phyloP scores from a whole-genome alignment of 2,113 vertebrate genomes.

The Helogale parvula region DNA sequence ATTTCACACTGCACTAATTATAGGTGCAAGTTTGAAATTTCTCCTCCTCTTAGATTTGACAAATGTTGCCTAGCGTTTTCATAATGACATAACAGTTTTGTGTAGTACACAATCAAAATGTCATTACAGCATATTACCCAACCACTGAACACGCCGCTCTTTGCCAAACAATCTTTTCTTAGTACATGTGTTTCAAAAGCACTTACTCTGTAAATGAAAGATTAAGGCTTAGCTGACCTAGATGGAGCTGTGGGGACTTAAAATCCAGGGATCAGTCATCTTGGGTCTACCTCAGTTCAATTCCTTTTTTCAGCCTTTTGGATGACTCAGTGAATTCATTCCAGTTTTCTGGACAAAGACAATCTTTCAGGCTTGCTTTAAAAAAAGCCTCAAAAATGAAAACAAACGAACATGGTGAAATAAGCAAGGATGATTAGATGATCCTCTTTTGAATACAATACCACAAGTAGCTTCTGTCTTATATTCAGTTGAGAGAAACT shows the following conservation, averaged over 20 bases:
- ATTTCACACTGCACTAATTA: constrained; percentile 74
- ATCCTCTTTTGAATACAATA: not conserved
- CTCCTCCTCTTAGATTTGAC: constrained; percentile 64
- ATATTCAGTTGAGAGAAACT: constrained; percentile 37
- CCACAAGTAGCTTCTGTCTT: not conserved
- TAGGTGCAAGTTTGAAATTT: constrained; percentile 67
- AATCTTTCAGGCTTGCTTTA: constrained; percentile 12
- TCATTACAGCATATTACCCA: constrained; percentile 59
- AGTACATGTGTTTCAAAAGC: constrained; percentile 69
- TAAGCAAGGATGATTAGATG: not conserved
- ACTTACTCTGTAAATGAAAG: constrained; percentile 74
- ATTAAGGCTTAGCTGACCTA: constrained; percentile 70
- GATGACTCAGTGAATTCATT: constrained; percentile 49
- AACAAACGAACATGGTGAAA: not conserved
- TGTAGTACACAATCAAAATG: constrained; percentile 75
- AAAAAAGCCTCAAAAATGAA: not conserved
- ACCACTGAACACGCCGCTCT: constrained; percentile 64
- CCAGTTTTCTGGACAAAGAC: constrained; percentile 42
- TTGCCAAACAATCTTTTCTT: constrained; percentile 78
- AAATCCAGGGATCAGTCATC: constrained; percentile 59
- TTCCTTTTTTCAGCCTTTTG: constrained; percentile 36
- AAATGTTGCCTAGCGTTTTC: constrained; percentile 74
- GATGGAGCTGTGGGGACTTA: constrained; percentile 45
- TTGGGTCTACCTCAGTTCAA: constrained; percentile 51
- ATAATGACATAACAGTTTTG: constrained; percentile 75